A percentile compares a stretch with the other conserved stretches of the same genome.
Evolutionary conservation across 2,113 vertebrate species (phyloP).

Genomic region (Calidris pugnax): DNA sequence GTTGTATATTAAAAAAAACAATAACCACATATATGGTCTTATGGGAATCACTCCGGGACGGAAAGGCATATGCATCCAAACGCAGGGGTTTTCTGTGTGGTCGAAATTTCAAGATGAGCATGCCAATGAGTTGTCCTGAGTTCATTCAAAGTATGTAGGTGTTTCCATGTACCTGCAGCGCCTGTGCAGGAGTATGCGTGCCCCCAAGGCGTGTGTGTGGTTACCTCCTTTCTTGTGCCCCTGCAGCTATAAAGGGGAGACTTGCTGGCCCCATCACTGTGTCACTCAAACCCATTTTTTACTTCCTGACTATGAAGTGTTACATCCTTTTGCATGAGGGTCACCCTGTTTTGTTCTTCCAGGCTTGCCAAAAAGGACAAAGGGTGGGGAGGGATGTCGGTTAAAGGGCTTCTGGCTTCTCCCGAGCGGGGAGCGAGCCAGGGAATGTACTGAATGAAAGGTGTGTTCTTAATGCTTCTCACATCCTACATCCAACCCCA

Average conservation of each 20-base stretch:
- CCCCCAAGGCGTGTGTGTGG: background rate
- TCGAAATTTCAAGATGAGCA: background rate
- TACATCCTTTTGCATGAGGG: background rate
- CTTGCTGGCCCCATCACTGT: background rate
- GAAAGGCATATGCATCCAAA: background rate
- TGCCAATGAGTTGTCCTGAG: background rate
- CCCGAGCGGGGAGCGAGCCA: background rate
- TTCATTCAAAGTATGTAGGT: background rate
- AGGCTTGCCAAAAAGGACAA: background rate
- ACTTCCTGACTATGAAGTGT: background rate
- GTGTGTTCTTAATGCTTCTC: background rate
- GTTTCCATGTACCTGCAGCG: background rate
- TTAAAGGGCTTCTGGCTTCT: background rate
- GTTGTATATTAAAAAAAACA: background rate
- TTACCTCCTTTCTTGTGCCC: background rate
- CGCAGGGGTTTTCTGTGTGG: background rate
- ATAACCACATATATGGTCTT: background rate
- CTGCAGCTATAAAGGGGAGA: background rate
- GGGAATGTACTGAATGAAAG: constrained; percentile 33
- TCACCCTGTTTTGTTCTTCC: background rate
- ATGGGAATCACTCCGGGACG: background rate
- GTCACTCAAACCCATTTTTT: background rate
- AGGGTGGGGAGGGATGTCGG: background rate
- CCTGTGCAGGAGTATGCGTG: background rate
- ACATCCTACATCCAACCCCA: background rate